These are phyloP conservation scores for Metopia argyrocephala DNA, from an alignment of 2,888 invertebrate genomes.

Conservation along the genomic window DNA sequence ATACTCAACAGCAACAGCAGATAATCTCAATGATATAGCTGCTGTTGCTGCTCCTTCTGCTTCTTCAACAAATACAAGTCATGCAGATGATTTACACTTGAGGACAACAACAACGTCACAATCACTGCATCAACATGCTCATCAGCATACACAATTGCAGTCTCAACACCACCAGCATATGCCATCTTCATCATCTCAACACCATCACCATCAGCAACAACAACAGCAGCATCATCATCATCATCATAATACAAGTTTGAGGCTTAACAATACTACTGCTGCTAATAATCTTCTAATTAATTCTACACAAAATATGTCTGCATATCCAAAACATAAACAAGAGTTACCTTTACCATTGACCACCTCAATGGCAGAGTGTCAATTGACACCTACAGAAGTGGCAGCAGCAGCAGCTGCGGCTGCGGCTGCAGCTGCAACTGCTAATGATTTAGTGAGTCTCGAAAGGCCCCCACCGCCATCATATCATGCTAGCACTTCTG, in stretches of 20 bases:
- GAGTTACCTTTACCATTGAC: conserved; percentile 62
- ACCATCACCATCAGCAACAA: conserved; percentile 55
- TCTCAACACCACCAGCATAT: conserved; percentile 40
- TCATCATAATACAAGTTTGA: conserved; percentile 50
- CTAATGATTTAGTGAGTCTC: too few relatives aligned
- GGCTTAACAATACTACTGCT: conserved; percentile 28
- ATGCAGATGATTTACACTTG: conserved; percentile 52
- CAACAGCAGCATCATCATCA: conserved; percentile 51
- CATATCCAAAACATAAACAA: conserved; percentile 61
- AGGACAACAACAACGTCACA: conserved; percentile 56
- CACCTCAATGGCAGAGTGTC: conserved; percentile 55
- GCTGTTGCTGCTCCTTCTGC: conserved; percentile 23
- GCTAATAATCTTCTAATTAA: conserved; percentile 41
- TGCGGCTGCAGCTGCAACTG: neutral
- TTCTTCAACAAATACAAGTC: conserved; percentile 22
- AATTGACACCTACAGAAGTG: conserved; percentile 52
- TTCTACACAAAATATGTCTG: conserved; percentile 50
- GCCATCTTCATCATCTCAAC: conserved; percentile 48
- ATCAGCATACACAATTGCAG: conserved; percentile 52
- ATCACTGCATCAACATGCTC: conserved; percentile 38
- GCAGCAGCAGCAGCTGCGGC: neutral
- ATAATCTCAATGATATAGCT: conserved; percentile 40
- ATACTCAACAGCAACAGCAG: conserved; percentile 50
- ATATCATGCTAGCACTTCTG: conserved; percentile 61
- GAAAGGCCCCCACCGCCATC: conserved; percentile 69